A percentile compares a stretch with the other conserved stretches of the same genome.
Conservation (phyloP, 2,888 invertebrate species). For the Pollenia labialis region DNA sequence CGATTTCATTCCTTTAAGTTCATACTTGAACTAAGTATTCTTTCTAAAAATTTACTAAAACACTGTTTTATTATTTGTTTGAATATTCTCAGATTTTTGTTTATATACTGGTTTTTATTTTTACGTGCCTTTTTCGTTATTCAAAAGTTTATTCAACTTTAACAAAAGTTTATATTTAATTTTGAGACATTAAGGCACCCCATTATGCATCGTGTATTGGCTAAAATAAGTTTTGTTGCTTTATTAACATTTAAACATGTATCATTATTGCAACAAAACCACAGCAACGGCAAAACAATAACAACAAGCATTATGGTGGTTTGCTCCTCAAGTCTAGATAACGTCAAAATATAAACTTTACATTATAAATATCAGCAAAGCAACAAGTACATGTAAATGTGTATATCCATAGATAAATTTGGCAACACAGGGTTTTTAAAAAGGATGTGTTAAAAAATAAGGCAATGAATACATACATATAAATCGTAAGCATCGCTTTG, state of each 20-base stretch:
- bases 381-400: constrained; percentile 32
- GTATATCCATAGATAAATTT: not conserved
- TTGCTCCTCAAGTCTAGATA: constrained; percentile 68
- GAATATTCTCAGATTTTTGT: constrained; percentile 1
- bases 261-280: constrained; percentile 53
- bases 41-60: constrained; percentile 5
- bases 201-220: constrained; percentile 39
- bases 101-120: not conserved
- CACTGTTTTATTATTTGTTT: constrained; percentile 14
- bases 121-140: not conserved
- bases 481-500: too few relatives aligned
- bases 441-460: constrained; percentile 8
- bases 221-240: constrained; percentile 37
- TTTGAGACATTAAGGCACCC: constrained; percentile 62
- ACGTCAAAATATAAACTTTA: constrained; percentile 61
- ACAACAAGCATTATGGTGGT: constrained; percentile 31
- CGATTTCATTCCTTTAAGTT: constrained; percentile 4
- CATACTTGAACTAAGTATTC: not conserved
- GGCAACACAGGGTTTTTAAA: not conserved
- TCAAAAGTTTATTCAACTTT: constrained; percentile 63
- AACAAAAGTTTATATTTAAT: constrained; percentile 28
- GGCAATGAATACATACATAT: too few relatives aligned
- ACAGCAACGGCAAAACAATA: constrained; percentile 35
- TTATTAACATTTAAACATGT: constrained; percentile 50
- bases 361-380: constrained; percentile 57